These are phyloP conservation scores for Dynastes tityus DNA, from an alignment of 2,888 invertebrate genomes.

Conservation along the genomic window DNA sequence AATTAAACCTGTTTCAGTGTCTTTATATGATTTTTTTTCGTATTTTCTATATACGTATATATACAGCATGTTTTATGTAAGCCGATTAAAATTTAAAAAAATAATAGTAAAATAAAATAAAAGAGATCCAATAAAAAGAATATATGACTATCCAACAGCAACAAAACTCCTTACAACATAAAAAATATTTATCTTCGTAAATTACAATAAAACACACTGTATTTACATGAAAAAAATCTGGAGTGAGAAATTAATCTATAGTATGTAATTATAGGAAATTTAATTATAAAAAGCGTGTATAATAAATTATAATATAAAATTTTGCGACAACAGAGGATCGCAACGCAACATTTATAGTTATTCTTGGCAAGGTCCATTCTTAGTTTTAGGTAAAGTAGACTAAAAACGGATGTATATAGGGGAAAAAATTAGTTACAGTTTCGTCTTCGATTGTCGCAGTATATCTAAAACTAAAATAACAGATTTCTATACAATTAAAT, in stretches of 20 bases:
- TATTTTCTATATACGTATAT: neutral
- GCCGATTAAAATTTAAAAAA: neutral
- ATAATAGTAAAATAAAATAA: neutral
- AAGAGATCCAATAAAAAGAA: conserved; percentile 9
- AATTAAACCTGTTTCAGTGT: neutral
- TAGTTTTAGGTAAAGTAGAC: neutral
- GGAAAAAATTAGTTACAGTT: neutral
- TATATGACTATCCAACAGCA: neutral
- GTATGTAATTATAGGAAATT: conserved; percentile 13
- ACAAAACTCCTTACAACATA: neutral
- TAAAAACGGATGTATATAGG: conserved; percentile 12
- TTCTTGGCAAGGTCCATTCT: conserved; percentile 28
- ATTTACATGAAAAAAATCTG: neutral
- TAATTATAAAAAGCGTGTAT: conserved; percentile 37
- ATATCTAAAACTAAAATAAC: conserved; percentile 40
- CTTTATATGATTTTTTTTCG: neutral
- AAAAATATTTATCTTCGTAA: too few species aligned
- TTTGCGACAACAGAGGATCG: conserved; percentile 10
- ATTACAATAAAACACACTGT: conserved; percentile 10
- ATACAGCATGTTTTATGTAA: conserved; percentile 13
- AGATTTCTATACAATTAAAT: conserved; percentile 41
- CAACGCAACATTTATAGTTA: neutral
- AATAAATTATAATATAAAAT: conserved; percentile 40
- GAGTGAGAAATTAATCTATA: conserved; percentile 12
- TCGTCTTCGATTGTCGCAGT: conserved; percentile 17